phyloP scores from a whole-genome alignment of 2,797 vertebrate species.

The Euthynnus affinis region DNA sequence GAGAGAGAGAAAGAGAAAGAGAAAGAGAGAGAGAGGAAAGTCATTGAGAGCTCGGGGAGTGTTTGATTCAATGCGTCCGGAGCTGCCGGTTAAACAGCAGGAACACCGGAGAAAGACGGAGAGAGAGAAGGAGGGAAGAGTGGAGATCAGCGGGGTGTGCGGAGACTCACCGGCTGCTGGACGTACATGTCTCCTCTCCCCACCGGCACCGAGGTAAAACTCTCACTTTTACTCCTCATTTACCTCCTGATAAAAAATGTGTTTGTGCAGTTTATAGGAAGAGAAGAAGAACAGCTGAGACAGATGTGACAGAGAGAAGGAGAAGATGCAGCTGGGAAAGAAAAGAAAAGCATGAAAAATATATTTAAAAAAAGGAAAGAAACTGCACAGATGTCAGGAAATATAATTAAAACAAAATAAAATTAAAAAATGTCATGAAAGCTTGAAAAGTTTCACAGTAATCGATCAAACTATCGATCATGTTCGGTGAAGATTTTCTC shows the following conservation, averaged over 20 bases:
- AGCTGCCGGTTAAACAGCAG: slow-evolving; percentile 15
- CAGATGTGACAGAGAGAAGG: no score
- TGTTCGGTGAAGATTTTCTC: not conserved
- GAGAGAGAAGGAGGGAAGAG: not conserved
- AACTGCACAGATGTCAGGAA: no score
- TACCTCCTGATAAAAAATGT: no score
- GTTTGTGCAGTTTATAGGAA: no score
- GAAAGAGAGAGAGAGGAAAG: not conserved
- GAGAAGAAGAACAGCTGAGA: no score
- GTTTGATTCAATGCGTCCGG: slow-evolving; percentile 43
- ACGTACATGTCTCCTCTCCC: slow-evolving; percentile 59
- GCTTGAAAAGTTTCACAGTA: slow-evolving; percentile 2
- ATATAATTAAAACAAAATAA: no score
- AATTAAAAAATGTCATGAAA: no score
- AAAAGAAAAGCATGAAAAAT: not conserved
- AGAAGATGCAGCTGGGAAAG: not conserved
- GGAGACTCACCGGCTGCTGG: slow-evolving; percentile 46
- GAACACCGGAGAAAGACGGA: slow-evolving; percentile 20
- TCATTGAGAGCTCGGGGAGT: not conserved
- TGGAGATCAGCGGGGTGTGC: slow-evolving; percentile 40
- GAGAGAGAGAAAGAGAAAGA: not conserved
- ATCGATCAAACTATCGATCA: not conserved
- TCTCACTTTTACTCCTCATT: not conserved
- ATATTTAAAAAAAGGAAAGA: no score
- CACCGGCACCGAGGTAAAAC: slow-evolving; percentile 60